Conservation (phyloP, 2,888 invertebrate species). For the Thera obeliscata region DNA sequence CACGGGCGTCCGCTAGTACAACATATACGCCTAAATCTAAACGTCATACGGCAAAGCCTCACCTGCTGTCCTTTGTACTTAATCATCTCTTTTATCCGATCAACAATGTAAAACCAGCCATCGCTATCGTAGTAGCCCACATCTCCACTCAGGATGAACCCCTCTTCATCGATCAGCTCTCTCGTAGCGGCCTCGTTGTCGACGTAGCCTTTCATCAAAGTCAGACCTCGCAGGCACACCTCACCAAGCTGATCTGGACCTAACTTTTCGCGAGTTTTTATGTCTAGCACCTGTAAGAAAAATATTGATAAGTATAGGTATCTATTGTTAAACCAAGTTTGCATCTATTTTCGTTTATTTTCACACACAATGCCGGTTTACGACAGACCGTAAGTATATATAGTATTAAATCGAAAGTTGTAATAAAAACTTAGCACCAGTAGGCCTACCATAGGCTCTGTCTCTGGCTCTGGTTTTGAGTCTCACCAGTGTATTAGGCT, state of each 20-base stretch:
- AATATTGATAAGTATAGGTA: neutral
- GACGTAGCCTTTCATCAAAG: slow-evolving; percentile 65
- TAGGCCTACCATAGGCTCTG: too few relatives aligned
- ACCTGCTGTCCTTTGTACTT: slow-evolving; percentile 82
- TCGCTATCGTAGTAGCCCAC: slow-evolving; percentile 67
- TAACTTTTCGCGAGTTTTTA: slow-evolving; percentile 54
- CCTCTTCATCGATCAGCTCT: slow-evolving; percentile 60
- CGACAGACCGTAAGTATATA: too few relatives aligned
- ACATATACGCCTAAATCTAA: neutral
- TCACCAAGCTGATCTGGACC: slow-evolving; percentile 61
- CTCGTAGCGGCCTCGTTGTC: slow-evolving; percentile 55
- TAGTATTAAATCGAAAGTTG: too few relatives aligned
- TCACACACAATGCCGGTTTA: too few relatives aligned
- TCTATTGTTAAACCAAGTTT: neutral
- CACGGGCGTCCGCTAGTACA: too few relatives aligned
- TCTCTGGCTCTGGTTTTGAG: too few relatives aligned
- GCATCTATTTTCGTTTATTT: too few relatives aligned
- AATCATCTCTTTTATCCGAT: slow-evolving; percentile 66
- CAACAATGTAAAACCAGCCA: slow-evolving; percentile 66
- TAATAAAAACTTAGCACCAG: too few relatives aligned
- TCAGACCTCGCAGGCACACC: slow-evolving; percentile 63
- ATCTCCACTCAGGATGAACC: slow-evolving; percentile 65
- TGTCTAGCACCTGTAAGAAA: slow-evolving; percentile 66
- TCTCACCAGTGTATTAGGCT: too few relatives aligned
- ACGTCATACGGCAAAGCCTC: slow-evolving; percentile 6